Evolutionary conservation across 2,797 vertebrate species (phyloP).

Genomic region (Heteromormyrus szaboi): DNA sequence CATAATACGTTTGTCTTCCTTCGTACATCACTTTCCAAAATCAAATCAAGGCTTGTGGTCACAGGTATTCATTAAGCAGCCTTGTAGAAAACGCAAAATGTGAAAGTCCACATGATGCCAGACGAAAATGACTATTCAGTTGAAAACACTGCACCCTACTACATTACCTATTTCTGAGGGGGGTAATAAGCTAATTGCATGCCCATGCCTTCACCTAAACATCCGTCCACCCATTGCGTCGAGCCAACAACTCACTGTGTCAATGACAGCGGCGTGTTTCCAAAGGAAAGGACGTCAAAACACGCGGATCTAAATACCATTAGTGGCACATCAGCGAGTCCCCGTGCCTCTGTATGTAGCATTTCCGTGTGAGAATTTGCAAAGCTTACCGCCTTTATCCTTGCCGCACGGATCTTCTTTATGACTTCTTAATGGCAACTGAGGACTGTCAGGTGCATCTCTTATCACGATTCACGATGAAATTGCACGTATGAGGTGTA

Average conservation of each 20-base stretch:
- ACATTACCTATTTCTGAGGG: background rate
- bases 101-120: background rate
- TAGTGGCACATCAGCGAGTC: no score
- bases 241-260: background rate
- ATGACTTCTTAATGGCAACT: conserved; percentile 18
- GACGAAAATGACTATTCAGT: background rate
- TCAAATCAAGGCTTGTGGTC: background rate
- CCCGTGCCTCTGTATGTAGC: background rate
- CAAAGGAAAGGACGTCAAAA: background rate
- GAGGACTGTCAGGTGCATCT: background rate
- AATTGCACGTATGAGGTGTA: conserved; percentile 32
- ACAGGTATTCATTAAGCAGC: background rate
- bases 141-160: background rate
- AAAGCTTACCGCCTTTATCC: conserved; percentile 38
- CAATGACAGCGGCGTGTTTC: background rate
- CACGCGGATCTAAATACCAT: background rate
- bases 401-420: conserved; percentile 21
- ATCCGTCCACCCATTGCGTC: background rate
- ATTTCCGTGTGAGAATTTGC: conserved; percentile 22
- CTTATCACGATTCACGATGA: conserved; percentile 32
- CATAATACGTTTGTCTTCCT: background rate
- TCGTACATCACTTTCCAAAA: background rate
- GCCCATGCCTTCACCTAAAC: background rate
- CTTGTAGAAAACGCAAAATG: background rate
- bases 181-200: background rate